A percentile compares a stretch with the other conserved stretches of the same genome.
phyloP scores from a whole-genome alignment of 2,797 vertebrate genomes.

The Tolypeutes matacus region DNA sequence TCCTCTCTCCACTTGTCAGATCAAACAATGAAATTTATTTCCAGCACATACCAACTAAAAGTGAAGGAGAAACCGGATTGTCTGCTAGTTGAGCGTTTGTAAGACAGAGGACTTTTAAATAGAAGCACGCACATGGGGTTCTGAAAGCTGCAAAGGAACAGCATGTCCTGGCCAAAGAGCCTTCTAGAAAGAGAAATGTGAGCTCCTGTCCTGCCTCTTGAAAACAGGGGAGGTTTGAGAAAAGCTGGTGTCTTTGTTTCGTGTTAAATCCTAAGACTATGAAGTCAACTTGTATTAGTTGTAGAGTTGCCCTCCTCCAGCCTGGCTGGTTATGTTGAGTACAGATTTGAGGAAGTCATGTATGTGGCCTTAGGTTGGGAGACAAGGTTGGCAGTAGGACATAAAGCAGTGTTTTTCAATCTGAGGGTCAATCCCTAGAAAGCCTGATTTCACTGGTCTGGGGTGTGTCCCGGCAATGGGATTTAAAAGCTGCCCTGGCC shows the following conservation, averaged over 20 bases:
- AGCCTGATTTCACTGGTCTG: background rate
- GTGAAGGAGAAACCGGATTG: constrained; percentile 73
- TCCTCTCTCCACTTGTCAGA: constrained; percentile 39
- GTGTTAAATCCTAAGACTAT: background rate
- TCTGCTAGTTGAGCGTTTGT: constrained; percentile 65
- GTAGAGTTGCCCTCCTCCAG: background rate
- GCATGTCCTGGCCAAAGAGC: constrained; percentile 11
- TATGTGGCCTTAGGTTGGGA: background rate
- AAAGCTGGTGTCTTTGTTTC: constrained; percentile 8
- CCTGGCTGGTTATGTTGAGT: background rate
- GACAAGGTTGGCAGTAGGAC: background rate
- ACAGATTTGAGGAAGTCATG: background rate
- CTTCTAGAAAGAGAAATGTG: constrained; percentile 21
- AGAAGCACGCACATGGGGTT: constrained; percentile 45
- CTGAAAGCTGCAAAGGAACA: constrained; percentile 54
- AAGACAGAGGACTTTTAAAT: constrained; percentile 71
- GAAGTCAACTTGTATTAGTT: background rate
- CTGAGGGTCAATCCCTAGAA: background rate
- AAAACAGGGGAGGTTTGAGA: background rate
- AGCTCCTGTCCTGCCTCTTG: background rate
- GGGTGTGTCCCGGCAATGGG: background rate
- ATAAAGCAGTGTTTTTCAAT: background rate
- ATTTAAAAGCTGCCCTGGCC: background rate
- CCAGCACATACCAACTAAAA: constrained; percentile 19
- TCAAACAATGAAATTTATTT: constrained; percentile 63